Evolutionary conservation across 2,113 vertebrate species (phyloP), one percentile per base, ranked within the genome.

Genomic region (Clarias magur): DNA sequence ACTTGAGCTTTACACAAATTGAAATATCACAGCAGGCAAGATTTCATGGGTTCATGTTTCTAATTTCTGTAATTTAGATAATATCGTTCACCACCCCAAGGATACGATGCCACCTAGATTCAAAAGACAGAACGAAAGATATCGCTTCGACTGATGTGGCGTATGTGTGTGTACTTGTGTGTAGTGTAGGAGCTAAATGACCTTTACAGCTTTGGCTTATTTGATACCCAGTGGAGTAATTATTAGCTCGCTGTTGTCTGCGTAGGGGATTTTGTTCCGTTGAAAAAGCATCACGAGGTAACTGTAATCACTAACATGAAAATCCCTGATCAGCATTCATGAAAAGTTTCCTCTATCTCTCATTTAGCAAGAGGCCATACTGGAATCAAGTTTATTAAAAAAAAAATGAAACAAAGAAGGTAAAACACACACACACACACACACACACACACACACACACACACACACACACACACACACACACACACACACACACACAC

Each of bases 191-290:
- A 80, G 17, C 38, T 30, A 42, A 67, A 57, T 86, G 75, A 86
- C 84, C 75, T 86, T 86, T 86, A 53, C 25, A 34, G 42, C 54
- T 16, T 73, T 73, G 10, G 59, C 63, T 57, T 85, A 75, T 60
- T 60, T 75, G 83, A 75, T 70, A 80, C 19, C 60, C 17, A 23
- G 27, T 13, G 62, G 6, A 80, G 53, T 68, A 79, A 62, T 86
- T 80, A 86, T 86, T 86, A 80, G 63, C 7, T 38, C 1, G 10
- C 2, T 30, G 67, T 59, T 42, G 30, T 60, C 54, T 38, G 75
- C 12, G 54, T 56, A 21, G 73, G 73, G 53, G 85, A 68, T 67
- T 79, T 86, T 21, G 6, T 38, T 80, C 75, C 54, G 11, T 56
- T 15, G 73, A 85, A 19, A 57, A 62, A 23, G 56, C 30, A 62